Percentiles rank a stretch among this genome's conserved stretches.
Conservation (phyloP, 2,113 vertebrate genomes). For the Leucosticte australis region DNA sequence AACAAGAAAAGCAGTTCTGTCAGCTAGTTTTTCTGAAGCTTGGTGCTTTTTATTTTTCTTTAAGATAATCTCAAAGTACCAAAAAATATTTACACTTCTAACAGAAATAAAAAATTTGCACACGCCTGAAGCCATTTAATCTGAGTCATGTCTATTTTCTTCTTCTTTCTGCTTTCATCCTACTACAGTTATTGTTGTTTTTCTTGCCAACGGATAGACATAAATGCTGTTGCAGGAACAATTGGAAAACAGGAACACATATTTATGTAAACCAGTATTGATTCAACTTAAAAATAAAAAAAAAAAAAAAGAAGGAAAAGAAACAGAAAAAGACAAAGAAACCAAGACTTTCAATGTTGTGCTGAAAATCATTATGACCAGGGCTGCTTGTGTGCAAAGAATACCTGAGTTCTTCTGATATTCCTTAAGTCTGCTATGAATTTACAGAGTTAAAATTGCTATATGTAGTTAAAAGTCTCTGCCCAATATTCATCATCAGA, state of each 20-base stretch:
- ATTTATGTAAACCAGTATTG: conserved; percentile 77
- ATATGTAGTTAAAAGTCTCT: not conserved
- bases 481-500: not conserved
- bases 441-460: not conserved
- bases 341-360: conserved; percentile 42
- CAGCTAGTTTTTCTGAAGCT: not conserved
- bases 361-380: conserved; percentile 65
- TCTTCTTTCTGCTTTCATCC: conserved; percentile 14
- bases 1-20: not conserved
- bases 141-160: conserved; percentile 33
- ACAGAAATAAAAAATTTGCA: not conserved
- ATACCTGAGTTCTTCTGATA: not conserved
- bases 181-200: conserved; percentile 28
- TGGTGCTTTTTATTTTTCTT: conserved; percentile 15
- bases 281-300: conserved; percentile 38
- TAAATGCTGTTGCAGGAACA: conserved; percentile 55
- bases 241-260: conserved; percentile 68
- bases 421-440: not conserved
- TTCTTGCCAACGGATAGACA: conserved; percentile 11
- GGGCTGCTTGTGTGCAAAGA: conserved; percentile 9
- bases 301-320: not conserved
- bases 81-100: not conserved
- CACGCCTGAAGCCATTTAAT: not conserved
- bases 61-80: not conserved
- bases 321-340: not conserved